Evolutionary conservation across 2,888 invertebrate genomes (phyloP).

Genomic region (Clitarchus hookeri): DNA sequence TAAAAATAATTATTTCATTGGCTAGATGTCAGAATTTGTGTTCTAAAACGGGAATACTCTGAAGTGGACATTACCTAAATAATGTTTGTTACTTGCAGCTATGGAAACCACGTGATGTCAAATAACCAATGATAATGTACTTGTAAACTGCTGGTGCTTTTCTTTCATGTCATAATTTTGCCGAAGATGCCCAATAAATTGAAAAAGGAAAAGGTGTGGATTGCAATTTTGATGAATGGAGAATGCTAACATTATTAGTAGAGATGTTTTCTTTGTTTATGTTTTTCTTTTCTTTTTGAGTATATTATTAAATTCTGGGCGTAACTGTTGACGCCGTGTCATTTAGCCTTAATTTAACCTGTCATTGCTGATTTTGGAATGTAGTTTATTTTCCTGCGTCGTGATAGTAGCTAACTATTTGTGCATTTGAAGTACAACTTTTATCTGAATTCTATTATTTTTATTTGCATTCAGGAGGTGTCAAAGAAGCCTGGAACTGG

Average conservation of each 20-base stretch:
- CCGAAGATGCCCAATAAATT: conserved; percentile 51
- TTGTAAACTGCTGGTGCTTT: conserved; percentile 35
- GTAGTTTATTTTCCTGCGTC: too few relatives aligned
- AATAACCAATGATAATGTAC: conserved; percentile 38
- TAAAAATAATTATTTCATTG: too few relatives aligned
- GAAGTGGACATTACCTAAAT: too few relatives aligned
- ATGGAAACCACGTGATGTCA: conserved; percentile 37
- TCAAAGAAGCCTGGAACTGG: conserved; percentile 49
- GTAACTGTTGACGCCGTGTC: conserved; percentile 45
- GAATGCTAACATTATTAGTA: neutral
- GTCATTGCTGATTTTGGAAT: neutral
- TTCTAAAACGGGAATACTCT: too few relatives aligned
- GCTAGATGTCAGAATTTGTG: too few relatives aligned
- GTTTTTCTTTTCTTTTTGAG: neutral
- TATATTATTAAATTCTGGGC: conserved; percentile 43
- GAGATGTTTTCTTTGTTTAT: neutral
- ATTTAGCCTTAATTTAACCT: conserved; percentile 37
- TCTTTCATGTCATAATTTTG: conserved; percentile 37
- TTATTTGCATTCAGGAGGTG: conserved; percentile 51
- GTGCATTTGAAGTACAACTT: conserved; percentile 20
- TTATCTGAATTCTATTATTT: conserved; percentile 29
- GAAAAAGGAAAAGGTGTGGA: conserved; percentile 53
- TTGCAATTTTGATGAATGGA: conserved; percentile 32
- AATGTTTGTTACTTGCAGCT: neutral
- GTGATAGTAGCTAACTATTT: too few relatives aligned